phyloP scores from a whole-genome alignment of 2,888 invertebrate species.

The Scaptodrosophila latifasciaeformis region DNA sequence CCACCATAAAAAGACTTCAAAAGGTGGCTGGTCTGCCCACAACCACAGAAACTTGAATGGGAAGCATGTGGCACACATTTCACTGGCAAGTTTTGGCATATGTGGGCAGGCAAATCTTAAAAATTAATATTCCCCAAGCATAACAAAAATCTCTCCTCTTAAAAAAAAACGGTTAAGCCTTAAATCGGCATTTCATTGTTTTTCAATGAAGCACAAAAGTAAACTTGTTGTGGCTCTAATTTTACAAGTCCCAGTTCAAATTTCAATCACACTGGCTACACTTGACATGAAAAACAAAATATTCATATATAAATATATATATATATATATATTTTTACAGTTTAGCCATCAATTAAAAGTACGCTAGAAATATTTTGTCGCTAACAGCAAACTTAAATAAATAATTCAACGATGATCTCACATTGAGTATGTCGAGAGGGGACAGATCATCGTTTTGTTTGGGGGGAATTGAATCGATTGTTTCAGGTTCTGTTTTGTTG shows the following conservation, averaged over 20 bases:
- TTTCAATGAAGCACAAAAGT: background rate
- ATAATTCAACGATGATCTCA: slow-evolving; percentile 64
- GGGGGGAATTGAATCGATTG: slow-evolving; percentile 24
- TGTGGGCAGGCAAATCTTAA: background rate
- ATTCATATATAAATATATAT: too few species aligned
- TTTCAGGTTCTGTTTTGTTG: slow-evolving; percentile 25
- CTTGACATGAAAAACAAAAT: background rate
- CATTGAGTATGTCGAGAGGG: slow-evolving; percentile 11
- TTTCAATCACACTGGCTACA: slow-evolving; percentile 34
- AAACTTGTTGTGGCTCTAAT: slow-evolving; percentile 44
- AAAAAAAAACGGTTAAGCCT: background rate
- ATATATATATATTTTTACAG: too few species aligned
- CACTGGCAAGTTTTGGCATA: slow-evolving; percentile 21
- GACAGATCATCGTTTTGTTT: slow-evolving; percentile 32
- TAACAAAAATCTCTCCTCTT: too few species aligned
- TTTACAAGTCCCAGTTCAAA: slow-evolving; percentile 44
- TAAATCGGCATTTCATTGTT: background rate
- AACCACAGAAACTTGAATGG: background rate
- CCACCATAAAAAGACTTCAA: slow-evolving; percentile 41
- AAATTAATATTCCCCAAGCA: too few species aligned
- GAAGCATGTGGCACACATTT: slow-evolving; percentile 5
- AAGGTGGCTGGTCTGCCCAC: slow-evolving; percentile 38
- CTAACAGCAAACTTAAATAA: slow-evolving; percentile 45
- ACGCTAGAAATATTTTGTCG: slow-evolving; percentile 44
- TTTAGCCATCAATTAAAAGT: slow-evolving; percentile 61